These are phyloP conservation scores for Labrus mixtus DNA, from an alignment of 2,113 vertebrate species.

Conservation along the genomic window DNA sequence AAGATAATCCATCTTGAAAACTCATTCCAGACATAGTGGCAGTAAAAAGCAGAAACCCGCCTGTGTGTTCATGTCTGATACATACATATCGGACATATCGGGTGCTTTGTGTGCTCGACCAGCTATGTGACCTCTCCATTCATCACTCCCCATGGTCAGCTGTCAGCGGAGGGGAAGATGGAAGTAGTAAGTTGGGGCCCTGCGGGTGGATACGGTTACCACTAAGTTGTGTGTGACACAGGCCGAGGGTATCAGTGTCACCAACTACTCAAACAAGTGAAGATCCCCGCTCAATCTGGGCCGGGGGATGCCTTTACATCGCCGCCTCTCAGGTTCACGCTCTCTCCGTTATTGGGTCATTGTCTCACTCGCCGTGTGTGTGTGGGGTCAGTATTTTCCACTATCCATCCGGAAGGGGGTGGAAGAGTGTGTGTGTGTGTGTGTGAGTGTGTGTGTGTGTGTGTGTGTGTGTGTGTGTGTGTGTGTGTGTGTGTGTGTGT, in stretches of 20 bases:
- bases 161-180: constrained; percentile 70
- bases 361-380: constrained; percentile 62
- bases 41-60: background rate
- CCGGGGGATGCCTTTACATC: constrained; percentile 67
- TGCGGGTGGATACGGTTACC: constrained; percentile 63
- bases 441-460: constrained; percentile 3
- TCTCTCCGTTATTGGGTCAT: constrained; percentile 57
- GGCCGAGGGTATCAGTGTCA: constrained; percentile 72
- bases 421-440: background rate
- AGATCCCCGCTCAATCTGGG: constrained; percentile 56
- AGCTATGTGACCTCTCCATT: constrained; percentile 66
- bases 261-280: constrained; percentile 66
- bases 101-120: constrained; percentile 43
- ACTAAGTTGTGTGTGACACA: constrained; percentile 74
- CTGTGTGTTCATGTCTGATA: constrained; percentile 27
- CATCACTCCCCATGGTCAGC: constrained; percentile 76
- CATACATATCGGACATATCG: constrained; percentile 33
- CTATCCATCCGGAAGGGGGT: constrained; percentile 30
- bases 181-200: constrained; percentile 72
- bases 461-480: constrained; percentile 3
- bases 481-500: background rate
- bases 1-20: background rate
- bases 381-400: constrained; percentile 63
- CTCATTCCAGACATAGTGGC: background rate
- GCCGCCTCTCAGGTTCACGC: constrained; percentile 68